Base-by-base conservation (phyloP, 2,888 invertebrate genomes). In the Epinotia ramella region DNA sequence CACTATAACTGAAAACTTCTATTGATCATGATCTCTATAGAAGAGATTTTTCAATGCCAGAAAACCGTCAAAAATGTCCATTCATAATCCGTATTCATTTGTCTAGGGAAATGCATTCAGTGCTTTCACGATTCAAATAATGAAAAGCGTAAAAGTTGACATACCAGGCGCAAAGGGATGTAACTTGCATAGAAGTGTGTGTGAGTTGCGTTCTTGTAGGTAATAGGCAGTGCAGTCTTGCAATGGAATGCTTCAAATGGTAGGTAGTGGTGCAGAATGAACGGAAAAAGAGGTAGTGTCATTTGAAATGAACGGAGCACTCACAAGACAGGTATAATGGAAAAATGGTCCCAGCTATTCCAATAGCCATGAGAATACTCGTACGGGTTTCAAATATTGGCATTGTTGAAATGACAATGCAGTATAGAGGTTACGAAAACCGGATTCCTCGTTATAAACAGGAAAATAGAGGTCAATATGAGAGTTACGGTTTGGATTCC, bases 51-150 rank as follows among this genome's bases (percentile, higher is more conserved):
- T 40, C 33, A 56, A 66, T 53, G 18, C 67, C 56, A 46, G 40
- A 40, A 40, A 53, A n/a, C 53, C n/a, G n/a, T 62, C 33, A 68
- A 20, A 44, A 59, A 68, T 44, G 16, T 68, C 16, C 68, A 44
- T 56, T 44, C 20, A 20, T 40, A 57, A 40, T 40, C 13, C 40
- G 20, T 57, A 11, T 44, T 40, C 68, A 40, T 56, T 33, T 56
- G 7, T 57, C 44, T 57, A 57, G 18, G 13, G 57, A 68, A 68
- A 68, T 57, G 57, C 44, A 68, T 59, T 44, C 13, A 44, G 57
- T 24, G 49, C 28, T 68, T 68, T 20, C 67, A 13, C 11, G 56
- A 24, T 20, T n/a, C 40, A 20, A 59, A 68, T 68, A 59, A 44
- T 46, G 57, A 20, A 68, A 59, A 44, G 44, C 11, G n/a, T 57